Percentiles rank a stretch among this genome's conserved stretches.
phyloP scores from a whole-genome alignment of 2,113 vertebrate genomes.

The Megaleporinus macrocephalus region DNA sequence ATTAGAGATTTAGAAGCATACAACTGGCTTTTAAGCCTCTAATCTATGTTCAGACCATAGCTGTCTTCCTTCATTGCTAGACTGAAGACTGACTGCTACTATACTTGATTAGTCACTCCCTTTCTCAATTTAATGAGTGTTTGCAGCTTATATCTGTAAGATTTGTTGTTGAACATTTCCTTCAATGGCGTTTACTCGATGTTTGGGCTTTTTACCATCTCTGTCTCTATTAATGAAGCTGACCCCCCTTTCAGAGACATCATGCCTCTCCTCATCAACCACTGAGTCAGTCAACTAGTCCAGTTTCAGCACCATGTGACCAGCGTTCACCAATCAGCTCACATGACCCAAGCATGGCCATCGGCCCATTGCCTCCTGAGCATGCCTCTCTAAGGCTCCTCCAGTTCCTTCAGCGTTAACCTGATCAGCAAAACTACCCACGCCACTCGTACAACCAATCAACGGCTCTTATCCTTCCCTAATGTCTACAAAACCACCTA shows the following conservation, averaged over 20 bases:
- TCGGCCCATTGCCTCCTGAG: conserved; percentile 98
- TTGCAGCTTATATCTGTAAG: background rate
- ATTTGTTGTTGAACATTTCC: conserved; percentile 15
- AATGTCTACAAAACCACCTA: conserved; percentile 96
- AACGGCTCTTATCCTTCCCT: conserved; percentile 88
- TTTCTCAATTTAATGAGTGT: background rate
- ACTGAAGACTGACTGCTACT: background rate
- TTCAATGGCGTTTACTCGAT: conserved; percentile 74
- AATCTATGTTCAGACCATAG: no score
- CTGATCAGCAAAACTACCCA: conserved; percentile 92
- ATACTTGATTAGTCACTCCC: background rate
- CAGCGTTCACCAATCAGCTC: conserved; percentile 98
- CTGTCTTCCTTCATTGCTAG: no score
- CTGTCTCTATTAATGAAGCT: conserved; percentile 99
- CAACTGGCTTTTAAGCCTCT: no score
- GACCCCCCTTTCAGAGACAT: conserved; percentile 99
- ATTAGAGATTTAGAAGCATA: conserved; percentile 2
- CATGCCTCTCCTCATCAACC: conserved; percentile 99
- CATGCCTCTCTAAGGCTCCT: conserved; percentile 99
- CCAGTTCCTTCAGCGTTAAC: conserved; percentile 92
- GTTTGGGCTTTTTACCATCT: conserved; percentile 83
- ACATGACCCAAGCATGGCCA: conserved; percentile 99
- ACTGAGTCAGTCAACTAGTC: conserved; percentile 99
- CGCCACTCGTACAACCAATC: conserved; percentile 96
- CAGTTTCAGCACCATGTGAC: conserved; percentile 99